Conservation (phyloP, 2,888 invertebrate genomes). For the Agonopterix alstromeriana region DNA sequence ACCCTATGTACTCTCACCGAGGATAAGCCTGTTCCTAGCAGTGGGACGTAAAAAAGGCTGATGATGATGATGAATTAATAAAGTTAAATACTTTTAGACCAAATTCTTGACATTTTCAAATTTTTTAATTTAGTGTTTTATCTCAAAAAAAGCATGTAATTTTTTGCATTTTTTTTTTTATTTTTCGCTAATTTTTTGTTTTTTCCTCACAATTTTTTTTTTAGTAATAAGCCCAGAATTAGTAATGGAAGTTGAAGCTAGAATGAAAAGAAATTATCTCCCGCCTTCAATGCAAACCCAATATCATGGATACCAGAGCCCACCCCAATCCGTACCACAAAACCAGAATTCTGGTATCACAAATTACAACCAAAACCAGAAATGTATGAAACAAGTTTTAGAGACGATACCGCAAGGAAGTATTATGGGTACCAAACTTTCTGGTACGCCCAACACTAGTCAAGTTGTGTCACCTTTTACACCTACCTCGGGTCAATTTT, state of each 20-base stretch:
- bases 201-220: slow-evolving; percentile 22
- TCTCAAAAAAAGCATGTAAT: slow-evolving; percentile 3
- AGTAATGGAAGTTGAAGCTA: slow-evolving; percentile 91
- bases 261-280: slow-evolving; percentile 89
- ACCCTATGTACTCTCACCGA: no score
- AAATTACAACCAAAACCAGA: slow-evolving; percentile 37
- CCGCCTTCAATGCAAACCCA: slow-evolving; percentile 81
- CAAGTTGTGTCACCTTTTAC: slow-evolving; percentile 31
- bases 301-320: slow-evolving; percentile 48
- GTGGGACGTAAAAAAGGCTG: no score
- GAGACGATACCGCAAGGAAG: slow-evolving; percentile 63
- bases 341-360: slow-evolving; percentile 36
- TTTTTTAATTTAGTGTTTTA: background rate
- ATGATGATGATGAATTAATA: no score
- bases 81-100: no score
- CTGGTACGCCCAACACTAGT: slow-evolving; percentile 25
- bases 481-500: slow-evolving; percentile 24
- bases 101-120: background rate
- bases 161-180: slow-evolving; percentile 8
- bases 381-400: slow-evolving; percentile 44
- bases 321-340: slow-evolving; percentile 34
- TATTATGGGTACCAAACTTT: slow-evolving; percentile 36
- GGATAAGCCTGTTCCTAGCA: no score
- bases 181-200: slow-evolving; percentile 25
- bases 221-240: slow-evolving; percentile 92